Evolutionary conservation across 2,797 vertebrate species (phyloP), one percentile per base, ranked within the genome.

Genomic region (Molossus alvarezi): DNA sequence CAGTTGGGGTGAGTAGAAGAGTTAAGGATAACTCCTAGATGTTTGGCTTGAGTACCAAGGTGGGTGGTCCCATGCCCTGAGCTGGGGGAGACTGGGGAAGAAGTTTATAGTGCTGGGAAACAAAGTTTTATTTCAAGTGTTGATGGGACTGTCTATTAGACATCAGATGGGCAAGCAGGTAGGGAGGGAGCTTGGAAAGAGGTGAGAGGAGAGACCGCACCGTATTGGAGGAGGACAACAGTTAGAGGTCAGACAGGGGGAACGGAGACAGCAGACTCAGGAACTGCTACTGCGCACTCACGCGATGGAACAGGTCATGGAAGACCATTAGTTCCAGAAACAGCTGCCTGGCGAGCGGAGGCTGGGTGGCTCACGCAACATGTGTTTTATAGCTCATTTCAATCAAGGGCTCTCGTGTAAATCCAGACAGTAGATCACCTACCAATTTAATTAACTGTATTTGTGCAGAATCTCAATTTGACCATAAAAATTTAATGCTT

Each of bases 361-460:
- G 13, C 62, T 84, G 58, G 94, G 90, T 94, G 71, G 33, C 93
- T 95, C 92, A 87, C 86, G 88, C 81, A 87, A 95, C 51, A 75
- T 82, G 5, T 65, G 77, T 69, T 97, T 91, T 92, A 88, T 76
- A 64, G 93, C 90, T 91, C 4, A 0, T 96, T 95, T 96, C 94
- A 95, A 96, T 95, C 69, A 96, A 85, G 89, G 85, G 53, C 77
- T 97, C 91, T 89, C 67, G 37, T 83, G 93, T 95, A 96, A 97
- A 98, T 97, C 95, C 92, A 97, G 27, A 27, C 77, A 97, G 97
- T 88, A 97, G 73, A 96, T 97, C 57, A 90, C 97, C 96, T 97
- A 96, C 94, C 94, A 97, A 96, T 97, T 97, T 98, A 98, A 98
- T 98, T 98, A 98, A 97, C 75, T 96, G 14, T 96, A 97, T 98